These are phyloP conservation scores for Noctilio leporinus DNA, from an alignment of 2,113 vertebrate species.

Conservation along the genomic window DNA sequence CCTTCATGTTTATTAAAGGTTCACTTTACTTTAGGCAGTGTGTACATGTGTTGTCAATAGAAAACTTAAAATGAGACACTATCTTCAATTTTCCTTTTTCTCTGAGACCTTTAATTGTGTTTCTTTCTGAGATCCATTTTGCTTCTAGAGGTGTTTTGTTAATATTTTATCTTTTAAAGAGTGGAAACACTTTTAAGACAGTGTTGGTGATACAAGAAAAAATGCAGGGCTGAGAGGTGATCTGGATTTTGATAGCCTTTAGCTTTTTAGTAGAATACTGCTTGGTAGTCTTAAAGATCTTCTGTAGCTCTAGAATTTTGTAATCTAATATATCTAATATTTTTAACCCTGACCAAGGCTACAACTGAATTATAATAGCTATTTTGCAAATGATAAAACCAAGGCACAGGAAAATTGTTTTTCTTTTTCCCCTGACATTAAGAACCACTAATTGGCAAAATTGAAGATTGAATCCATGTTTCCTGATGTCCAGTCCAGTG, in stretches of 20 bases:
- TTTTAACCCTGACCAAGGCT: not conserved
- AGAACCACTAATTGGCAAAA: not conserved
- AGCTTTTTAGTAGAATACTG: not conserved
- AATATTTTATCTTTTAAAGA: not conserved
- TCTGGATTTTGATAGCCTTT: not conserved
- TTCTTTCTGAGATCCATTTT: not conserved
- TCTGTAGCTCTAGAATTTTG: not conserved
- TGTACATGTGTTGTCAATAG: not conserved
- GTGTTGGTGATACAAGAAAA: not conserved
- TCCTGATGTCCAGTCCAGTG: not conserved
- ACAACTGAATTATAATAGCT: not conserved
- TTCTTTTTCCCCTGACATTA: not conserved
- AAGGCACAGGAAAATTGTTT: not conserved
- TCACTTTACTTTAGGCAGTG: not conserved
- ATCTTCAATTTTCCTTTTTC: not conserved
- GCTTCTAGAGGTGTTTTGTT: not conserved
- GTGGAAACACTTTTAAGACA: not conserved
- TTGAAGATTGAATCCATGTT: not conserved
- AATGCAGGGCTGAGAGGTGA: not conserved
- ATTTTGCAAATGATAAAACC: not conserved
- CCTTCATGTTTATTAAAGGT: not conserved
- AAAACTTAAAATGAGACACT: not conserved
- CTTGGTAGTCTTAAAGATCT: not conserved
- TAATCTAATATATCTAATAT: not conserved
- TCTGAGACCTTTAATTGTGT: not conserved